A percentile compares a stretch with the other conserved stretches of the same genome.
Evolutionary conservation across 2,888 invertebrate genomes (phyloP).

Genomic region (Tenodera sinensis): DNA sequence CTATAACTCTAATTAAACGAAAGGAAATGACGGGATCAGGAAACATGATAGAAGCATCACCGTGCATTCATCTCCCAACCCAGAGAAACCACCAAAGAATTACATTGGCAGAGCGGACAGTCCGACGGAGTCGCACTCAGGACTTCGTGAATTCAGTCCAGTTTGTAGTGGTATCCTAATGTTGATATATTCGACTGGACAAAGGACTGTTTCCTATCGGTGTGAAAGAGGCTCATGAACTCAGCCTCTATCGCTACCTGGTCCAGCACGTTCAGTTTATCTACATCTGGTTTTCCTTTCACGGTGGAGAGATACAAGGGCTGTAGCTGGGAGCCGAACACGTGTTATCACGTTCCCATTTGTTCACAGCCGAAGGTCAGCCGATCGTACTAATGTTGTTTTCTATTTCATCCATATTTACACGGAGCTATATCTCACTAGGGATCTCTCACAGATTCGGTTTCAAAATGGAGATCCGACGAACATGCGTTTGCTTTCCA

Average conservation of each 20-base stretch:
- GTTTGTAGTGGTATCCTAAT: too few relatives aligned
- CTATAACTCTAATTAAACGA: too few relatives aligned
- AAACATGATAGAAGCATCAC: too few relatives aligned
- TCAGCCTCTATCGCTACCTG: neutral
- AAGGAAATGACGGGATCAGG: too few relatives aligned
- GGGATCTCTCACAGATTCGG: neutral
- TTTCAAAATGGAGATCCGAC: neutral
- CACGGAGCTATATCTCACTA: neutral
- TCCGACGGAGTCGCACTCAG: too few relatives aligned
- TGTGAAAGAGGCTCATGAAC: neutral
- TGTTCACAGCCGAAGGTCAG: neutral
- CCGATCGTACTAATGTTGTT: neutral
- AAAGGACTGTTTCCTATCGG: too few relatives aligned
- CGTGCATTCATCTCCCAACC: too few relatives aligned
- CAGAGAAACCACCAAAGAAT: too few relatives aligned
- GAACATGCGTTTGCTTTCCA: too few relatives aligned
- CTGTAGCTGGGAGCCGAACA: neutral
- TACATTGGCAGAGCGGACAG: too few relatives aligned
- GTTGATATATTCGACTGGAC: too few relatives aligned
- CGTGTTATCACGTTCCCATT: neutral
- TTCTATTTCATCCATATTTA: neutral
- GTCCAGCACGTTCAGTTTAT: neutral
- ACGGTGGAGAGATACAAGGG: neutral
- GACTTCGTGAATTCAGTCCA: too few relatives aligned
- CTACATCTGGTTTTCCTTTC: neutral